A percentile compares a stretch with the other conserved stretches of the same genome.
phyloP scores from a whole-genome alignment of 2,113 vertebrate genomes.

The Campylorhamphus procurvoides region DNA sequence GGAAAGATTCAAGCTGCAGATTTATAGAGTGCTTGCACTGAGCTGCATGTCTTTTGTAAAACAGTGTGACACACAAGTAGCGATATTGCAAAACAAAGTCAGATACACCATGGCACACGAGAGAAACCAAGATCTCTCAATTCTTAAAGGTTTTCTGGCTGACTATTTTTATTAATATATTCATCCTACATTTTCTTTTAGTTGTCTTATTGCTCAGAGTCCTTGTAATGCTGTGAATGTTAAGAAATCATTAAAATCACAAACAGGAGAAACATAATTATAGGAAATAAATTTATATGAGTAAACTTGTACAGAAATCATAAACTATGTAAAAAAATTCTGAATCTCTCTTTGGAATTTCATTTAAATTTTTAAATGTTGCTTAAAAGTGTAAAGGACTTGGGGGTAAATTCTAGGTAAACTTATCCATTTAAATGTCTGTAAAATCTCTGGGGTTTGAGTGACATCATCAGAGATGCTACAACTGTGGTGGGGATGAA shows the following conservation, averaged over 20 bases:
- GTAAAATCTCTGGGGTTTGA: not conserved
- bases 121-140: not conserved
- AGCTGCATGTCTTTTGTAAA: not conserved
- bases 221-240: not conserved
- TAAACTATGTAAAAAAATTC: not conserved
- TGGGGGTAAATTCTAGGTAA: not conserved
- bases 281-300: not conserved
- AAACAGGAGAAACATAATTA: not conserved
- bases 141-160: not conserved
- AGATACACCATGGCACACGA: rapidly evolving
- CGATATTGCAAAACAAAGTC: not conserved
- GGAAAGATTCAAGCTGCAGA: not conserved
- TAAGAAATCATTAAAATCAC: not conserved
- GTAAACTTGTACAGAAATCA: not conserved
- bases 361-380: not conserved
- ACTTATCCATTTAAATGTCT: not conserved
- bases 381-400: not conserved
- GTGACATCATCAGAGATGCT: not conserved
- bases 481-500: not conserved
- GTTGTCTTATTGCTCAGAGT: not conserved
- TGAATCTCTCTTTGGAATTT: not conserved
- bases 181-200: not conserved
- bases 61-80: not conserved
- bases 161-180: not conserved
- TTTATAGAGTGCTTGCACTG: not conserved